Conservation (phyloP, 2,113 vertebrate species). For the Haliaeetus leucogaster region DNA sequence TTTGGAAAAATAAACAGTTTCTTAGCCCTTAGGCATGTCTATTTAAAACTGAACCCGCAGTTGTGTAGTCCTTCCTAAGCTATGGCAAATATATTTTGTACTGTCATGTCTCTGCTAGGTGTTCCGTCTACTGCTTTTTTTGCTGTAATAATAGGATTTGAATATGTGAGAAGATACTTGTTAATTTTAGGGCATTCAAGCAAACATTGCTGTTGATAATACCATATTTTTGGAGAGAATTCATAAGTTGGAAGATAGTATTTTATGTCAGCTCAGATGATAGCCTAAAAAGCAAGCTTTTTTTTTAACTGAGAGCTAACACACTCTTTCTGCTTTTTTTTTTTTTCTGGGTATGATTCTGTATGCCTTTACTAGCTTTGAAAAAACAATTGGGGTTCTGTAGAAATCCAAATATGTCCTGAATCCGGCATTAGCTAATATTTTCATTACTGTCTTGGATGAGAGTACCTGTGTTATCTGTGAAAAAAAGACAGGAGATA, state of each 20-base stretch:
- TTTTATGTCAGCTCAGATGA: not conserved
- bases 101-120: not conserved
- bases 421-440: not conserved
- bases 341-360: not conserved
- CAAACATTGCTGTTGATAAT: not conserved
- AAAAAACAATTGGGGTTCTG: not conserved
- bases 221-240: not conserved
- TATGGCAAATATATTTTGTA: not conserved
- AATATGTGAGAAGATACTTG: not conserved
- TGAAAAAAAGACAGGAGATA: not conserved
- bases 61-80: not conserved
- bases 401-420: not conserved
- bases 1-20: not conserved
- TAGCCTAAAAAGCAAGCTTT: not conserved
- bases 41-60: not conserved
- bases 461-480: not conserved
- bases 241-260: not conserved
- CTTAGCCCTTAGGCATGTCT: not conserved
- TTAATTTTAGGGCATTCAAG: not conserved
- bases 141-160: not conserved
- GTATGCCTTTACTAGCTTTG: not conserved
- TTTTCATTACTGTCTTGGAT: not conserved
- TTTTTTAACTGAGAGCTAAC: not conserved
- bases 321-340: not conserved
- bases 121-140: not conserved